Evolutionary conservation across 2,888 invertebrate genomes (phyloP).

Genomic region (Brachylomia viminalis): DNA sequence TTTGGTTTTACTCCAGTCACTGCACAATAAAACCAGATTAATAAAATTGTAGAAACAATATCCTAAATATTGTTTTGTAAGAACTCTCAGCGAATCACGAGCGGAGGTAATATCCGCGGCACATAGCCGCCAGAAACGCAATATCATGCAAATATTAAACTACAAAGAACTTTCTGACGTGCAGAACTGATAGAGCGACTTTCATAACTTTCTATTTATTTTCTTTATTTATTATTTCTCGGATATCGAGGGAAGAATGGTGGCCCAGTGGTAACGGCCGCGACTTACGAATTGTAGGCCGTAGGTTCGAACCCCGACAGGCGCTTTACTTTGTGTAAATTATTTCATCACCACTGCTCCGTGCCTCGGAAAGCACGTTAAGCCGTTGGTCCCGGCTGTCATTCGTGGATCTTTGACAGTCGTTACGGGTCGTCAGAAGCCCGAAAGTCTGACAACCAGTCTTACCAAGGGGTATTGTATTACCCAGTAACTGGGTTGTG

Average conservation of each 20-base stretch:
- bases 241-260: neutral
- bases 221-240: neutral
- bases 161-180: conserved; percentile 43
- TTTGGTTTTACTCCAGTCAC: neutral
- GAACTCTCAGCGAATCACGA: conserved; percentile 50
- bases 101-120: conserved; percentile 55
- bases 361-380: no score
- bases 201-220: conserved; percentile 19
- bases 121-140: conserved; percentile 57
- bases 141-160: conserved; percentile 72
- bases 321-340: no score
- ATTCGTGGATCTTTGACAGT: no score
- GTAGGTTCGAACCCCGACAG: no score
- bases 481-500: no score
- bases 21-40: neutral
- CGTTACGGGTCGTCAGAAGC: no score
- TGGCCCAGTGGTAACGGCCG: no score
- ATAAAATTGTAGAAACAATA: conserved; percentile 41
- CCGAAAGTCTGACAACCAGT: no score
- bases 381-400: no score
- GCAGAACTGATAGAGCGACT: conserved; percentile 27
- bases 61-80: conserved; percentile 39
- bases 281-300: no score
- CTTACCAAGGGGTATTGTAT: no score
- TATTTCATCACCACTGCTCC: no score